Conservation (phyloP, 1,140 invertebrate species). For the Streblospio benedicti region DNA sequence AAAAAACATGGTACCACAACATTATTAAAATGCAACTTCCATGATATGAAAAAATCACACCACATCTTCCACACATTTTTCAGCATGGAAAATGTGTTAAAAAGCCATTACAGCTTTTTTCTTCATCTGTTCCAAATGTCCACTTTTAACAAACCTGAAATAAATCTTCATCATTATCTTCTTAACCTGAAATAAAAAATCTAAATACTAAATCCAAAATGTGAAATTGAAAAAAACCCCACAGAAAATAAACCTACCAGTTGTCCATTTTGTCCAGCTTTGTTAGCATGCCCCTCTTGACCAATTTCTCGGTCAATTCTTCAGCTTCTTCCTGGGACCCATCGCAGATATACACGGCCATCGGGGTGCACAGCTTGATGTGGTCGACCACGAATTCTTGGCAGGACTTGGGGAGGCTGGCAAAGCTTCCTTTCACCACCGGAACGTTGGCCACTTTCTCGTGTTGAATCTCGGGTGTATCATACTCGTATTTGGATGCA, state of each 20-base stretch:
- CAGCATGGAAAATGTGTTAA: neutral
- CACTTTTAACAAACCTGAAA: neutral
- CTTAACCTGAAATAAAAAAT: neutral
- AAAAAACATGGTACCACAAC: too few relatives aligned
- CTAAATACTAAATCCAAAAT: neutral
- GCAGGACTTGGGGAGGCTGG: constrained; percentile 28
- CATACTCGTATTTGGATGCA: constrained; percentile 25
- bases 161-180: neutral
- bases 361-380: constrained; percentile 32
- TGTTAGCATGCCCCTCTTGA: constrained; percentile 37
- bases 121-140: neutral
- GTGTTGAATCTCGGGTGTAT: constrained; percentile 32
- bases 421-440: constrained; percentile 38
- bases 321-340: constrained; percentile 43
- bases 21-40: too few relatives aligned
- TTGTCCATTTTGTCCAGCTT: constrained; percentile 72
- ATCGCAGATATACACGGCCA: constrained; percentile 44
- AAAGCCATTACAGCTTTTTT: neutral
- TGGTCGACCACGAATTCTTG: constrained; percentile 33
- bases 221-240: neutral
- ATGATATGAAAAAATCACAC: too few relatives aligned
- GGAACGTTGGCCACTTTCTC: constrained; percentile 38
- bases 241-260: constrained; percentile 58
- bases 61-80: too few relatives aligned
- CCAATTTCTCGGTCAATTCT: constrained; percentile 37